Base-by-base conservation (phyloP, 2,888 invertebrate species). In the Petrolisthes cinctipes region DNA sequence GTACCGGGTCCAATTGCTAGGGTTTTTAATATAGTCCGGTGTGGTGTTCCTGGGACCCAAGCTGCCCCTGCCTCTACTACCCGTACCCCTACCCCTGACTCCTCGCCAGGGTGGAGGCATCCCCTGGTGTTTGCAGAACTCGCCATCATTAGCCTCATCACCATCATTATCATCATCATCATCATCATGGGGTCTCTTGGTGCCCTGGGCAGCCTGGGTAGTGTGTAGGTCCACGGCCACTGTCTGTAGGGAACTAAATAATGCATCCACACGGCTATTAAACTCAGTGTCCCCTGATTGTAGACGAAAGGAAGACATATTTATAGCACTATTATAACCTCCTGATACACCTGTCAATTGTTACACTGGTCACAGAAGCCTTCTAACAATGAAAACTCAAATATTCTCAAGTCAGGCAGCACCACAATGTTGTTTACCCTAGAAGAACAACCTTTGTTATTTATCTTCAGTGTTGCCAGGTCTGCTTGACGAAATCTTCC, bases 21-120 rank as follows among this genome's bases (percentile, higher is more conserved):
- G 88, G 20, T 88, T 81, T 78, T 88, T 88, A 11, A 88, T 76
- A 56, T 76, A 88, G 51, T 88, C 88, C 23, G 88, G 88, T 14
- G 88, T 87, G 71, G 20, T 66, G 75, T 87, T 87, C 37, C 80
- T 83, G 4, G 87, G 83, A 11, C 85, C 88, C 54, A 11, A 54
- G 14, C 11, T 11, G n/a, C 82, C 66, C 53, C 85, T 82, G 11
- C 51, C 57, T 37, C 37, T 37, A 37, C 0, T 37, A 14, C 57
- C 68, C 51, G 54, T 51, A 20, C 73, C 20, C 9, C 80, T 68
- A 9, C 83, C 20, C 11, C 80, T 68, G 0, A 81, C 17, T 14
- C 85, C 88, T 71, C 84, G 88, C 81, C 85, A 68, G 11, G 6
- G 68, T 9, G 83, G 81, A 9, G 78, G 79, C 14, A n/a, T 53